Percentiles rank a stretch among this genome's conserved stretches.
Evolutionary conservation across 2,888 invertebrate genomes (phyloP).

Genomic region (Artemia sp.): DNA sequence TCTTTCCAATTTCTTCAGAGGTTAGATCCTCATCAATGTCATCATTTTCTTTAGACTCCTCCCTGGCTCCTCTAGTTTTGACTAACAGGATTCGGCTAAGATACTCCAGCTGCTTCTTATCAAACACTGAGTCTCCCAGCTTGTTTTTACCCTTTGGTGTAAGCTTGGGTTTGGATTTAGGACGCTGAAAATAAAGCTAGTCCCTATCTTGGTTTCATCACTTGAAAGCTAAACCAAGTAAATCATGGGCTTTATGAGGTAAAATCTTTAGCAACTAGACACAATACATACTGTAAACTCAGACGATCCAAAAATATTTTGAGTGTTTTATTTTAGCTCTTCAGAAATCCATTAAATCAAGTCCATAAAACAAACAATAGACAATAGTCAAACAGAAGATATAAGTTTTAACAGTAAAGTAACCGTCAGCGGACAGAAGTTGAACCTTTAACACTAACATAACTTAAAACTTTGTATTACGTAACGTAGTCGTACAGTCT

Average conservation of each 20-base stretch:
- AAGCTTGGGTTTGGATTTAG: constrained; percentile 33
- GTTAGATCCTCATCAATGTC: constrained; percentile 12
- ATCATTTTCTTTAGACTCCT: neutral
- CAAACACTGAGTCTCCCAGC: constrained; percentile 3
- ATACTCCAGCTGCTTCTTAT: constrained; percentile 4
- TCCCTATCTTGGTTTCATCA: neutral
- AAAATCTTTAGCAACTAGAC: no score
- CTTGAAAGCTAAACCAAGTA: neutral
- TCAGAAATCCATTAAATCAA: no score
- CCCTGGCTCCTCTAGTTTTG: constrained; percentile 16
- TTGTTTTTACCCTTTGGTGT: neutral
- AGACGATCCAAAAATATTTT: no score
- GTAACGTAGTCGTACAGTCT: no score
- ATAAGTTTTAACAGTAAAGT: no score
- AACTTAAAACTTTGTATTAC: no score
- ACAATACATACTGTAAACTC: no score
- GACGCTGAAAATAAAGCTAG: constrained; percentile 32
- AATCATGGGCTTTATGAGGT: neutral
- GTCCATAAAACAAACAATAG: no score
- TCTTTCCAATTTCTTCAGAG: constrained; percentile 16
- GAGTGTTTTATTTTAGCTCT: no score
- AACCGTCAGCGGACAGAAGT: no score
- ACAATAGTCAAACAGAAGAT: no score
- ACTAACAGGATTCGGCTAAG: constrained; percentile 2
- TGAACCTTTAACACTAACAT: no score